These are phyloP conservation scores for Stomorhina lunata DNA, from an alignment of 2,888 invertebrate species.

Conservation along the genomic window DNA sequence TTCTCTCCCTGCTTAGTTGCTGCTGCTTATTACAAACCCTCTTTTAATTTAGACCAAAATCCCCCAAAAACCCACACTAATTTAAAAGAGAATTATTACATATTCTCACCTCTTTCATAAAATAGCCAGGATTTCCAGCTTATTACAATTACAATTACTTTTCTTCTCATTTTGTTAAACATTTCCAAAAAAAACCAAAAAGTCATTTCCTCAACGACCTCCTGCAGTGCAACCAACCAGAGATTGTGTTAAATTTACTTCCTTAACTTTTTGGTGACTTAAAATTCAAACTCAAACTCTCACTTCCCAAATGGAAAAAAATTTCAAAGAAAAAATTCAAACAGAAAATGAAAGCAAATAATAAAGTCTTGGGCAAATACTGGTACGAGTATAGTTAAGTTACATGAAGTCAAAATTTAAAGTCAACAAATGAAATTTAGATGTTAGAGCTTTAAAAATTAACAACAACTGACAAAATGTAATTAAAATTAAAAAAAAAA, in stretches of 20 bases:
- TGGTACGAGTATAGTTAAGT: too few relatives aligned
- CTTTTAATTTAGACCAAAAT: too few relatives aligned
- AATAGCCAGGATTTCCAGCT: background rate
- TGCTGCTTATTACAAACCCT: too few relatives aligned
- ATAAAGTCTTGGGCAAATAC: too few relatives aligned
- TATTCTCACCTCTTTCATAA: background rate
- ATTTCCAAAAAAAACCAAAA: background rate
- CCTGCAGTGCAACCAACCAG: background rate
- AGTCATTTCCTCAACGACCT: slow-evolving; percentile 14
- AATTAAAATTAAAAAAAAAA: too few relatives aligned
- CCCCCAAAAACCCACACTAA: too few relatives aligned
- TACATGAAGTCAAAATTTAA: background rate
- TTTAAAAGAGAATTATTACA: background rate
- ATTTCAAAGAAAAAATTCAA: background rate
- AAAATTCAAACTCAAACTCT: too few relatives aligned
- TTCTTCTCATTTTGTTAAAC: background rate
- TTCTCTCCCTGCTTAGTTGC: too few relatives aligned
- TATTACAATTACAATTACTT: background rate
- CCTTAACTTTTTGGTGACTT: slow-evolving; percentile 18
- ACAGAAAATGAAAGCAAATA: background rate
- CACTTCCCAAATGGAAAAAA: background rate
- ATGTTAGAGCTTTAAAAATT: slow-evolving; percentile 28
- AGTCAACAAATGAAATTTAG: background rate
- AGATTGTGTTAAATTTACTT: slow-evolving; percentile 16
- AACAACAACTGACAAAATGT: slow-evolving; percentile 46